These are phyloP conservation scores for Synaphobranchus kaupii DNA, from an alignment of 2,797 vertebrate genomes.

Conservation along the genomic window DNA sequence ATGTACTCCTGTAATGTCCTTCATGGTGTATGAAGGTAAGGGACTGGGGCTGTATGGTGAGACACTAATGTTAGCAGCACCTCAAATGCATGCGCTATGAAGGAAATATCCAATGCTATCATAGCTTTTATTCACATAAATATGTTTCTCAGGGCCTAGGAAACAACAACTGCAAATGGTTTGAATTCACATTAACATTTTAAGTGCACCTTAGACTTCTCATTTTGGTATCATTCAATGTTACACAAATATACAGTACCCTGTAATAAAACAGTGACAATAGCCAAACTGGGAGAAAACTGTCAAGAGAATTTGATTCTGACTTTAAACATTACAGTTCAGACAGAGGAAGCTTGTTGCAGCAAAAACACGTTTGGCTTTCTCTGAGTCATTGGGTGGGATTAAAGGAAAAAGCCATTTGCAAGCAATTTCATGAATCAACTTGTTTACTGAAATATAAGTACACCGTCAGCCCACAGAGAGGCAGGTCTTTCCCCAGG, in stretches of 20 bases:
- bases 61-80: background rate
- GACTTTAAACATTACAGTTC: background rate
- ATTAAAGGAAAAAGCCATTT: background rate
- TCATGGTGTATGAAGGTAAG: background rate
- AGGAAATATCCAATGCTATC: background rate
- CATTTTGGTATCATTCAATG: background rate
- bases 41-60: background rate
- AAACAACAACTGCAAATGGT: background rate
- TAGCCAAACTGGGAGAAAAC: background rate
- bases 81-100: background rate
- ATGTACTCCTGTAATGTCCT: background rate
- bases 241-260: background rate
- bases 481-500: background rate
- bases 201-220: background rate
- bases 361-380: background rate
- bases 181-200: background rate
- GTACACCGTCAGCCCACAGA: background rate
- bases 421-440: slow-evolving; percentile 1
- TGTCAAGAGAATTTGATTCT: background rate
- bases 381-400: background rate
- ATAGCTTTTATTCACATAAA: background rate
- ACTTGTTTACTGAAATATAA: background rate
- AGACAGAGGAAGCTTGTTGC: background rate
- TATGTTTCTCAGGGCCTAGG: background rate
- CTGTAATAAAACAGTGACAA: background rate